A percentile compares a stretch with the other conserved stretches of the same genome.
These are phyloP conservation scores for Nautilus pompilius DNA, from an alignment of 1,140 invertebrate genomes.

Conservation along the genomic window DNA sequence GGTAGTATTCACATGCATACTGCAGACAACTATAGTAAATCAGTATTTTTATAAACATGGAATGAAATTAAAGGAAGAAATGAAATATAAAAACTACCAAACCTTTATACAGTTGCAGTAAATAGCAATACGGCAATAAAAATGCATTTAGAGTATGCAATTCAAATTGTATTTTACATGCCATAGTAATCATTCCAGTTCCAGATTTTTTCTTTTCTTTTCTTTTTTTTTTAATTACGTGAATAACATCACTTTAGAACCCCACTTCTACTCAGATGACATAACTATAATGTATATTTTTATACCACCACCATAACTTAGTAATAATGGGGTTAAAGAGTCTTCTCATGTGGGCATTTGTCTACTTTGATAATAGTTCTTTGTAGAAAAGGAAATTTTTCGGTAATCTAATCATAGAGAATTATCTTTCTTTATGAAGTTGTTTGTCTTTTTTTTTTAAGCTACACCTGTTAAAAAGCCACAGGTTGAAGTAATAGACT, in stretches of 20 bases:
- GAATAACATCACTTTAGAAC: too few relatives aligned
- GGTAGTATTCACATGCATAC: background rate
- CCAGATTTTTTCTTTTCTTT: background rate
- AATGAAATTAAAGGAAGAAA: background rate
- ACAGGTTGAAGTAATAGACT: constrained; percentile 15
- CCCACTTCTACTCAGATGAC: too few relatives aligned
- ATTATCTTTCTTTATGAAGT: background rate
- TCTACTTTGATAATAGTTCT: background rate
- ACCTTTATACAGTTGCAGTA: too few relatives aligned
- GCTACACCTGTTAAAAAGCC: constrained; percentile 25
- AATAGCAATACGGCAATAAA: too few relatives aligned
- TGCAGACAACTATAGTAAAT: background rate
- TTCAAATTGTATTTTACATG: too few relatives aligned
- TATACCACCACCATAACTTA: background rate
- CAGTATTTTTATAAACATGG: background rate
- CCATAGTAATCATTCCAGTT: background rate
- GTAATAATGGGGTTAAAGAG: background rate
- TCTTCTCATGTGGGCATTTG: background rate
- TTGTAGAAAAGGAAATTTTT: background rate
- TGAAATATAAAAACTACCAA: background rate
- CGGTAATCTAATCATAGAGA: background rate
- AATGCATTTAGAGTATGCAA: too few relatives aligned
- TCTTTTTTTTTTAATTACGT: background rate
- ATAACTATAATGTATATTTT: background rate
- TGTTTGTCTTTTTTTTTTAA: constrained; percentile 18